A percentile compares a stretch with the other conserved stretches of the same genome.
phyloP scores from a whole-genome alignment of 2,888 invertebrate species.

The Anoplius nigerrimus region DNA sequence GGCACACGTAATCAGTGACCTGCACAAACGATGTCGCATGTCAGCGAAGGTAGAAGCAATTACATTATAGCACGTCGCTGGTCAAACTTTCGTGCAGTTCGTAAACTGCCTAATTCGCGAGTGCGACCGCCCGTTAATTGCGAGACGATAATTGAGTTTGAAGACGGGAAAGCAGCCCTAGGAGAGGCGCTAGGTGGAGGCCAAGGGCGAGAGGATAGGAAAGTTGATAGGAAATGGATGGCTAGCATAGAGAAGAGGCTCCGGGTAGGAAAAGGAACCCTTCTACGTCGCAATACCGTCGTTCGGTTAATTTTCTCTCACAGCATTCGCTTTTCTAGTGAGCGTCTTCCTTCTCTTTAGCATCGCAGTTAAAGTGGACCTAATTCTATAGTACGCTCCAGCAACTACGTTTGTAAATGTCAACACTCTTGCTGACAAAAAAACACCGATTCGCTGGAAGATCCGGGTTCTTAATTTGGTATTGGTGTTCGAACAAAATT shows the following conservation, averaged over 20 bases:
- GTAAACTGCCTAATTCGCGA: constrained; percentile 57
- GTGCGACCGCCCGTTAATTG: constrained; percentile 53
- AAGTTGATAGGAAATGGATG: constrained; percentile 46
- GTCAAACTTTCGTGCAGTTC: constrained; percentile 51
- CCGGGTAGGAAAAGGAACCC: constrained; percentile 9
- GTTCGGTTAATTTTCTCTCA: constrained; percentile 40
- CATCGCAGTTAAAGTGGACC: no score
- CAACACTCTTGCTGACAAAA: no score
- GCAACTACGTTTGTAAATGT: no score
- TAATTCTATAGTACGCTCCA: no score
- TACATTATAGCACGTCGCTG: constrained; percentile 48
- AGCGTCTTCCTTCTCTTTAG: background rate
- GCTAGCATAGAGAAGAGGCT: background rate
- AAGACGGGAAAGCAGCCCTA: constrained; percentile 28
- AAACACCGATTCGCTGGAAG: no score
- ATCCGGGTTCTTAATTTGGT: no score
- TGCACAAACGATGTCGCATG: constrained; percentile 14
- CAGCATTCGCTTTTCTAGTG: background rate
- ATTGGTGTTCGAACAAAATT: no score
- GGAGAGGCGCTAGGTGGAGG: constrained; percentile 14
- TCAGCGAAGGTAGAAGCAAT: constrained; percentile 33
- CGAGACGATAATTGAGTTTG: constrained; percentile 59
- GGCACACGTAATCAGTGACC: constrained; percentile 42
- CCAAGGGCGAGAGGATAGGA: constrained; percentile 60
- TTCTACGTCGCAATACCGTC: constrained; percentile 23